phyloP scores from a whole-genome alignment of 2,113 vertebrate species.

The Chionomys nivalis region DNA sequence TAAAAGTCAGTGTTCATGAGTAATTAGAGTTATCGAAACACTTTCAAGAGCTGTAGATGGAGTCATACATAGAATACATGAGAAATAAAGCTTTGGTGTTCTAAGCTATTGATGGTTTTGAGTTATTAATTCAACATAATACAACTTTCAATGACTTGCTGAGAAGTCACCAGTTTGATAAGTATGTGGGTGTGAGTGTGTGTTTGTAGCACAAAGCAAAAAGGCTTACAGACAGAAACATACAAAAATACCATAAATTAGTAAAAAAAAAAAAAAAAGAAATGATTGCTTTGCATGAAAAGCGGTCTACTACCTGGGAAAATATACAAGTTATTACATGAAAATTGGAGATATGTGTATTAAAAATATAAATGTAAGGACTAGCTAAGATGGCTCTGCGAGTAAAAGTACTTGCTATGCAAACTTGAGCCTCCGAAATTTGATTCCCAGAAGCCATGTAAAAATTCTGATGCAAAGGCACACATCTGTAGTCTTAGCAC shows the following conservation, averaged over 20 bases:
- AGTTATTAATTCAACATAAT: not conserved
- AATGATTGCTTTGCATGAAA: not conserved
- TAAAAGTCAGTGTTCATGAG: not conserved
- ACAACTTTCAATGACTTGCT: not conserved
- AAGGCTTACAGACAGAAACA: not conserved
- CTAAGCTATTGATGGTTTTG: not conserved
- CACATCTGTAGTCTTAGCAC: not conserved
- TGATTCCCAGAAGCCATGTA: not conserved
- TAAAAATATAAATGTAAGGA: not conserved
- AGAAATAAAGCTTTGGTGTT: not conserved
- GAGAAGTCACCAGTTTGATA: not conserved
- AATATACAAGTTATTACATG: not conserved
- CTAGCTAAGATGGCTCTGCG: no score
- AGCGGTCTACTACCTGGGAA: not conserved
- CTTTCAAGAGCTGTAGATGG: not conserved
- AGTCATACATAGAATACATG: not conserved
- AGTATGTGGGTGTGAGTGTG: not conserved
- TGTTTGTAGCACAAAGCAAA: not conserved
- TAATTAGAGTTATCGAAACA: not conserved
- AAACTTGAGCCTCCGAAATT: not conserved
- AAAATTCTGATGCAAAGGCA: not conserved
- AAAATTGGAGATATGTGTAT: not conserved
- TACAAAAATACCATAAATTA: not conserved
- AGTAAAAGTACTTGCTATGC: not conserved
- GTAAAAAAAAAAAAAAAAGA: not conserved